These are phyloP conservation scores for Drosophila kikkawai DNA, from an alignment of 1,140 invertebrate genomes.

Conservation along the genomic window DNA sequence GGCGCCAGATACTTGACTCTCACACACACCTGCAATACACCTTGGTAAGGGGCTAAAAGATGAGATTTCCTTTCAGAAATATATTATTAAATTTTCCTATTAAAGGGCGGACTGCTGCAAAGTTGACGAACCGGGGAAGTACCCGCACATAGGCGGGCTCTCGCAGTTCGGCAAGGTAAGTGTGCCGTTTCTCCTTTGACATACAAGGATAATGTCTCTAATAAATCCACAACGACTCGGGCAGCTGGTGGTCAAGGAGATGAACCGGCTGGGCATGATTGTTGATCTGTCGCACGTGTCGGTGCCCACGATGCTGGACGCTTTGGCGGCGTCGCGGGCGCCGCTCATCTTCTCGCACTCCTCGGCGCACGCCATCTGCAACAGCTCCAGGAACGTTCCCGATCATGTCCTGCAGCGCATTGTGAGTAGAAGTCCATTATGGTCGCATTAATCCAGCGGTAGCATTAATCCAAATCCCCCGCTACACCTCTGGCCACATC, in stretches of 20 bases:
- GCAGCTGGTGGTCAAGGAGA: slow-evolving; percentile 92
- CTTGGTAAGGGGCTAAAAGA: slow-evolving; percentile 88
- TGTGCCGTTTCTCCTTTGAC: background rate
- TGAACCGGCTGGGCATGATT: slow-evolving; percentile 96
- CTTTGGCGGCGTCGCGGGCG: slow-evolving; percentile 90
- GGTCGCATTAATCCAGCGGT: slow-evolving; percentile 17
- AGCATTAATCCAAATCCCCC: slow-evolving; percentile 35
- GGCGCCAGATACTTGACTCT: slow-evolving; percentile 94
- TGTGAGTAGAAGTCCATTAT: slow-evolving; percentile 86
- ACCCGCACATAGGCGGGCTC: slow-evolving; percentile 89
- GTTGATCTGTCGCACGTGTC: slow-evolving; percentile 95
- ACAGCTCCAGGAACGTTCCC: slow-evolving; percentile 93
- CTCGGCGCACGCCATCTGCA: slow-evolving; percentile 93
- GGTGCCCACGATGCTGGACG: slow-evolving; percentile 91
- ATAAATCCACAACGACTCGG: background rate
- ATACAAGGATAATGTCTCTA: too few relatives aligned
- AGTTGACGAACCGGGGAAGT: slow-evolving; percentile 89
- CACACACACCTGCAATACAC: slow-evolving; percentile 95
- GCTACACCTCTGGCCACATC: background rate
- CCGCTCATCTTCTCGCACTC: slow-evolving; percentile 97
- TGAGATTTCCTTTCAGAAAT: too few relatives aligned
- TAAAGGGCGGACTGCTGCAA: slow-evolving; percentile 90
- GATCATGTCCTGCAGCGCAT: slow-evolving; percentile 92
- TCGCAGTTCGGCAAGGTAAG: slow-evolving; percentile 91
- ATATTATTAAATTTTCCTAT: background rate